Base-by-base conservation (phyloP, 2,888 invertebrate genomes). In the Microctonus aethiopoides region DNA sequence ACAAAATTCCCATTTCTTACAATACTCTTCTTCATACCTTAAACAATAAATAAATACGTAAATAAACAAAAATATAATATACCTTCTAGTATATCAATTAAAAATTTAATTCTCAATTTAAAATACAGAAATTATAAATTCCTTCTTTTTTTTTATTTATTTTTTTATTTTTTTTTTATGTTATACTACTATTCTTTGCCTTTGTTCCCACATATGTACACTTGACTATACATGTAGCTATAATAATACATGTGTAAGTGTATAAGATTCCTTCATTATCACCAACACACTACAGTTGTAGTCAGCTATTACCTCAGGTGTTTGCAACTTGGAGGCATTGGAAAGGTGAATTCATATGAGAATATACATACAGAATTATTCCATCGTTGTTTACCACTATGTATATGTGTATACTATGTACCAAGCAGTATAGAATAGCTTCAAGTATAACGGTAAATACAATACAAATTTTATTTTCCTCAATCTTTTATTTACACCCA, bases 301-400 rank as follows among this genome's bases (percentile, higher is more conserved):
- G n/a, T n/a, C n/a, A n/a, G n/a, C 39, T 39, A 39, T 39, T 3
- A 39, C 39, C 11, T 39, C 39, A 39, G 39, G 13, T 39, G 39
- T 64, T 63, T 63, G 13, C 10, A 51, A 54, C 64, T 32, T 34
- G 41, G 36, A 24, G 64, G 20, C 54, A 64, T 54, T 54, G 34
- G 64, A 64, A 64, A 64, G 64, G 64, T 51, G 51, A 36, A 64
- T 54, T 24, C 54, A 1, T 39, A 5, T 5, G 39, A 39, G 36
- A 39, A 2, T 39, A 2, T 39, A n/a, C n/a, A n/a, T n/a, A n/a
- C n/a, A n/a, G n/a, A n/a, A n/a, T 13, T n/a, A 39, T 39, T 39
- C 39, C 13, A n/a, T n/a, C n/a, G 1, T 39, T 39, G 39, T 39
- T 3, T 39, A 13, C 39, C n/a, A 39, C 39, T n/a, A 39, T 39